Evolutionary conservation across 2,797 vertebrate genomes (phyloP).

Genomic region (Lagocephalus sceleratus): DNA sequence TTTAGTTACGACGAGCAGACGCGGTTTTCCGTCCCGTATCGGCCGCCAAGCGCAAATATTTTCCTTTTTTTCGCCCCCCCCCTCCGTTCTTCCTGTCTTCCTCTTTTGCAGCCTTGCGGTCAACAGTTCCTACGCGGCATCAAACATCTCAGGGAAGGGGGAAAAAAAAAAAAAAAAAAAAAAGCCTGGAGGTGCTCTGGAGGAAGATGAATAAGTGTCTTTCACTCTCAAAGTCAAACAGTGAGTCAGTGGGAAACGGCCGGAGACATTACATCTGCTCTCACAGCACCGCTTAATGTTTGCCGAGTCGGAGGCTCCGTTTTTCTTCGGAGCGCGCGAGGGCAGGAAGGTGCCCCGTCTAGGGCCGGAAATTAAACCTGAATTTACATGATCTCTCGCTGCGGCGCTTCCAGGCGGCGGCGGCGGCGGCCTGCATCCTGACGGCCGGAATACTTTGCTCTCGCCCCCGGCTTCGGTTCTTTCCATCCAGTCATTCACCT

Average conservation of each 20-base stretch:
- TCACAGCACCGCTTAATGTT: constrained; percentile 18
- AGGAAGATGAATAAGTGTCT: constrained; percentile 38
- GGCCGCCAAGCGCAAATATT: constrained; percentile 26
- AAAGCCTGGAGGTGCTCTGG: not conserved
- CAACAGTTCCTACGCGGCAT: constrained; percentile 12
- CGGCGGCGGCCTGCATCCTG: constrained; percentile 28
- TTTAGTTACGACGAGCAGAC: constrained; percentile 6
- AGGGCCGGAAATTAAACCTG: constrained; percentile 44
- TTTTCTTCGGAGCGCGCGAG: constrained; percentile 7
- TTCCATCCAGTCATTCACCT: constrained; percentile 64
- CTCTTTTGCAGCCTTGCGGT: constrained; percentile 37
- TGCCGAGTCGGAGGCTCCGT: constrained; percentile 17
- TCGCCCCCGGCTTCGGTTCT: constrained; percentile 48
- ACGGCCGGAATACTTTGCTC: constrained; percentile 38
- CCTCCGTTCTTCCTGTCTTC: constrained; percentile 22
- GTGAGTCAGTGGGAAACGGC: constrained; percentile 45
- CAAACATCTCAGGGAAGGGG: constrained; percentile 2
- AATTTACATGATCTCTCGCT: constrained; percentile 37
- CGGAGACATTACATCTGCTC: constrained; percentile 7
- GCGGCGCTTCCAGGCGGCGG: constrained; percentile 33
- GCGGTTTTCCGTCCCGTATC: constrained; percentile 22
- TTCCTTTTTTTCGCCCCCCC: constrained; percentile 35
- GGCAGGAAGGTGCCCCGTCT: constrained; percentile 15
- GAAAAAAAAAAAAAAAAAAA: no score
- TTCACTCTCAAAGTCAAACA: constrained; percentile 19